Percentiles rank a stretch among this genome's conserved stretches.
Conservation (phyloP, 2,113 vertebrate genomes). For the Pleuronectes platessa region DNA sequence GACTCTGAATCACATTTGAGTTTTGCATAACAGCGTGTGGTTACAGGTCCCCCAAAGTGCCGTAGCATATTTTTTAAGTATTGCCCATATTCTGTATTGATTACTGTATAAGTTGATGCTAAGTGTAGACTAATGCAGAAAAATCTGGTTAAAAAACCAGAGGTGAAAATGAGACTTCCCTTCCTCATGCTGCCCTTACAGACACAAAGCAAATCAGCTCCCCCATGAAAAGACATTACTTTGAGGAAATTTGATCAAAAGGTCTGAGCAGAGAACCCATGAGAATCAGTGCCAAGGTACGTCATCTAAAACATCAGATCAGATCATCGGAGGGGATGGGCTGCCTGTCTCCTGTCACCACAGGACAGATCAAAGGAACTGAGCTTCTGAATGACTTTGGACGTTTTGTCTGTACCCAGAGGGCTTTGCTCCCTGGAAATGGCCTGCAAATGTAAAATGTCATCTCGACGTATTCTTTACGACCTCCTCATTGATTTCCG, state of each 20-base stretch:
- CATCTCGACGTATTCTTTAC: constrained; percentile 15
- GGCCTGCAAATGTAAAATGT: constrained; percentile 23
- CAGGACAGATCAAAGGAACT: constrained; percentile 8
- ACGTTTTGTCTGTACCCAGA: constrained; percentile 12
- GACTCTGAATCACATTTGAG: constrained; percentile 23
- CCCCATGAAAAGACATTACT: constrained; percentile 21
- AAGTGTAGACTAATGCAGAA: constrained; percentile 28
- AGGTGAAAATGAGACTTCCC: constrained; percentile 32
- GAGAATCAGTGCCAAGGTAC: constrained; percentile 2
- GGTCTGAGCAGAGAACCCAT: constrained; percentile 4
- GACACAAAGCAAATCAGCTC: constrained; percentile 22
- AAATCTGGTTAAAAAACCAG: constrained; percentile 45
- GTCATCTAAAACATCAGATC: constrained; percentile 5
- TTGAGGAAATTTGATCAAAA: constrained; percentile 35
- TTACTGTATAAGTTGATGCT: constrained; percentile 43
- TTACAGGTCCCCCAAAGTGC: constrained; percentile 30
- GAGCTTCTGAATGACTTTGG: constrained; percentile 39
- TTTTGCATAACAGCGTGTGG: constrained; percentile 23
- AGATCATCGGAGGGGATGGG: constrained; percentile 22
- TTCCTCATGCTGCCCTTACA: constrained; percentile 18
- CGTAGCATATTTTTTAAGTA: constrained; percentile 20
- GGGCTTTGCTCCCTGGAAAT: constrained; percentile 14
- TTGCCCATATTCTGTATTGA: constrained; percentile 21
- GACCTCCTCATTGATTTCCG: constrained; percentile 10
- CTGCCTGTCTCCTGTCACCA: constrained; percentile 27